Evolutionary conservation across 2,888 invertebrate genomes (phyloP).

Genomic region (Campoplex nolae): DNA sequence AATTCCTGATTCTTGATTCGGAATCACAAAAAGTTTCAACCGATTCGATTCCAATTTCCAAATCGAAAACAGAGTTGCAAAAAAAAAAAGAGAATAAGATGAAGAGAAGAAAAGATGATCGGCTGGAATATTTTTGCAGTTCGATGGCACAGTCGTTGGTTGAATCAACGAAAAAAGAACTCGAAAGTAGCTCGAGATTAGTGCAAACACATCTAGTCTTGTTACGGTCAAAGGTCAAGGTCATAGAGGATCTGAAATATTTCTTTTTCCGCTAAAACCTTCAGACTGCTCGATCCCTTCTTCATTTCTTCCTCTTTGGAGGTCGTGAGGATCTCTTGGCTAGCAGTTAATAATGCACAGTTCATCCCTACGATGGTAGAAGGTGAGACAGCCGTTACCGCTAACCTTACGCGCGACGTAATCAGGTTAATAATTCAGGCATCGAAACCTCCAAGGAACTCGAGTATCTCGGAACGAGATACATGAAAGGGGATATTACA

Average conservation of each 20-base stretch:
- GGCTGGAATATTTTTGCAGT: too few relatives aligned
- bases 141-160: neutral
- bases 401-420: slow-evolving; percentile 72
- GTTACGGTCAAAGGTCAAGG: slow-evolving; percentile 3
- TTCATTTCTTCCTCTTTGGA: slow-evolving; percentile 39
- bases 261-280: neutral
- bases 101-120: too few relatives aligned
- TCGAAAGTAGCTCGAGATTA: neutral
- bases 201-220: neutral
- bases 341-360: slow-evolving; percentile 66
- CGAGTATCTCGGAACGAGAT: neutral
- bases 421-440: slow-evolving; percentile 78
- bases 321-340: slow-evolving; percentile 51
- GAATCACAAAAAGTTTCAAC: too few relatives aligned
- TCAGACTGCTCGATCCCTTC: slow-evolving; percentile 26
- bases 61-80: neutral
- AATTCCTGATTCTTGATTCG: too few relatives aligned
- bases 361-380: slow-evolving; percentile 41
- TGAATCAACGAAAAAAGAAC: neutral
- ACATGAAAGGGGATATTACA: neutral
- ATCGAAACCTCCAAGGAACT: slow-evolving; percentile 66
- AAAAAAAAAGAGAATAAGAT: too few relatives aligned
- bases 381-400: slow-evolving; percentile 66
- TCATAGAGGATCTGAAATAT: neutral
- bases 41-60: neutral